These are phyloP conservation scores for Cydia fagiglandana DNA, from an alignment of 1,140 invertebrate genomes.

Conservation along the genomic window DNA sequence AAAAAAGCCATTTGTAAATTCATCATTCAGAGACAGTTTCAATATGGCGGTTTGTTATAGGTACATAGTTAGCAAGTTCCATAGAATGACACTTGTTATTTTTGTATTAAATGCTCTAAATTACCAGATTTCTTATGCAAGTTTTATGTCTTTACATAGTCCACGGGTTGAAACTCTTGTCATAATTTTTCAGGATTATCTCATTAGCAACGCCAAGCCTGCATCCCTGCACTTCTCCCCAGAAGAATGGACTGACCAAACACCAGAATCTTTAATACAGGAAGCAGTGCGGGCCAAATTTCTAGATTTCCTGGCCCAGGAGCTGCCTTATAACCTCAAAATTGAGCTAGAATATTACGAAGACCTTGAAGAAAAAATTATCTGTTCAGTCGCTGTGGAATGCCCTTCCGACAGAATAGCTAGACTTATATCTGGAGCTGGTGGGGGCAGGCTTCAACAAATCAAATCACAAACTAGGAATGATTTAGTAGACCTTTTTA, in stretches of 20 bases:
- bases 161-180: no score
- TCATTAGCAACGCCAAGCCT: slow-evolving; percentile 83
- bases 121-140: no score
- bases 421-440: slow-evolving; percentile 82
- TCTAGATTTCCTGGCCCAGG: slow-evolving; percentile 87
- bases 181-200: slow-evolving; percentile 82
- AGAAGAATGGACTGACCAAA: slow-evolving; percentile 85
- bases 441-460: slow-evolving; percentile 82
- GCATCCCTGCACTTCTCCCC: slow-evolving; percentile 84
- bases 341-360: slow-evolving; percentile 85
- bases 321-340: slow-evolving; percentile 89
- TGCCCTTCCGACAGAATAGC: slow-evolving; percentile 82
- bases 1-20: no score
- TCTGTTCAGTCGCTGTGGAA: slow-evolving; percentile 81
- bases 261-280: slow-evolving; percentile 83
- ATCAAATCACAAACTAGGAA: slow-evolving; percentile 81
- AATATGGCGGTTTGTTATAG: no score
- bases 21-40: no score
- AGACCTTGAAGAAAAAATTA: slow-evolving; percentile 80
- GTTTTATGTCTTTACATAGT: no score
- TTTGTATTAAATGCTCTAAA: no score
- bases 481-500: slow-evolving; percentile 66
- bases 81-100: no score
- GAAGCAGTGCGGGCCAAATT: slow-evolving; percentile 88
- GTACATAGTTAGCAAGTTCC: no score